phyloP scores from a whole-genome alignment of 2,888 invertebrate genomes.

The Tanypteryx hageni region DNA sequence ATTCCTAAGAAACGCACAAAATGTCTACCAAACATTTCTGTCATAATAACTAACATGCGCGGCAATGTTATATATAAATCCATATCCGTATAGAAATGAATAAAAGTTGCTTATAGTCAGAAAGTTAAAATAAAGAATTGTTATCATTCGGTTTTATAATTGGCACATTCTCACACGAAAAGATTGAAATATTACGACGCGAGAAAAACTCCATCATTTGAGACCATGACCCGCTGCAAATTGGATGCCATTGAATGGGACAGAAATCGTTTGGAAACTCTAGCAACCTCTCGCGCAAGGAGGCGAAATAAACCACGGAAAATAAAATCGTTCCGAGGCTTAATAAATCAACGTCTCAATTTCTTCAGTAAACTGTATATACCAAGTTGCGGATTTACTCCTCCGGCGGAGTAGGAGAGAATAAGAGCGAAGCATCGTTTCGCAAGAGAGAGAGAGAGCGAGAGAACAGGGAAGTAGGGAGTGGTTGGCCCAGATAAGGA shows the following conservation, averaged over 20 bases:
- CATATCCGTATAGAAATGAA: too few relatives aligned
- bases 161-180: neutral
- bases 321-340: neutral
- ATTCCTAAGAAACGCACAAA: too few relatives aligned
- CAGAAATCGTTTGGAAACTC: slow-evolving; percentile 1
- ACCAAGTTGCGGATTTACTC: neutral
- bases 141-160: neutral
- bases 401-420: neutral
- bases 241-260: neutral
- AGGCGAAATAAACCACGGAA: neutral
- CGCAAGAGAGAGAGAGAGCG: neutral
- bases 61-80: too few relatives aligned
- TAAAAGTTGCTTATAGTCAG: too few relatives aligned
- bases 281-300: neutral
- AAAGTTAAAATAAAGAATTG: too few relatives aligned
- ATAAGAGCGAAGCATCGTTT: neutral
- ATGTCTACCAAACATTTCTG: too few relatives aligned
- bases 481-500: slow-evolving; percentile 56
- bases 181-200: neutral
- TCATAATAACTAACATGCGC: too few relatives aligned
- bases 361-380: neutral
- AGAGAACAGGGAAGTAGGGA: neutral
- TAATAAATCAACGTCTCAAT: neutral
- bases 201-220: neutral
- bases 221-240: neutral